Evolutionary conservation across 2,113 vertebrate genomes (phyloP).

Genomic region (Nipponia nippon): DNA sequence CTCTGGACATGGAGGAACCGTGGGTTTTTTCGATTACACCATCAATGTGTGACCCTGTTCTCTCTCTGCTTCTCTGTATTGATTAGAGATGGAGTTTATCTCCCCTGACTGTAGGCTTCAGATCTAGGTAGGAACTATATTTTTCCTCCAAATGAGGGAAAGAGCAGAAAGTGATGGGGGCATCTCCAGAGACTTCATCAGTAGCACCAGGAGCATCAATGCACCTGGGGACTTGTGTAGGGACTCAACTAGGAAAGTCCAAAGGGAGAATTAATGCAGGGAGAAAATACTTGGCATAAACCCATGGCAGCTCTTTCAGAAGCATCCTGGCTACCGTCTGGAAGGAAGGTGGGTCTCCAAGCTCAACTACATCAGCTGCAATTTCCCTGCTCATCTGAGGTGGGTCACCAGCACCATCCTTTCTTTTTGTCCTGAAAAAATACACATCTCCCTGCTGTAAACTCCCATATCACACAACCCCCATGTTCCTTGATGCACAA

Average conservation of each 20-base stretch:
- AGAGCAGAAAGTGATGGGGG: not conserved
- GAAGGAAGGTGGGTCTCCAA: not conserved
- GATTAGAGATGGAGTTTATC: not conserved
- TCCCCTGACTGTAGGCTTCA: not conserved
- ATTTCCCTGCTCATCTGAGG: not conserved
- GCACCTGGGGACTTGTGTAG: too few relatives aligned
- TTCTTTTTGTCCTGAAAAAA: not conserved
- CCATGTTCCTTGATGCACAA: not conserved
- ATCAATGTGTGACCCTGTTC: not conserved
- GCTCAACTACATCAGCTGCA: not conserved
- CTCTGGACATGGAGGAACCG: not conserved
- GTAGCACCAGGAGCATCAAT: rapidly evolving
- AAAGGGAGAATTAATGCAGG: not conserved
- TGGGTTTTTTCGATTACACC: not conserved
- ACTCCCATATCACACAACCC: not conserved
- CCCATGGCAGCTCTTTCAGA: not conserved
- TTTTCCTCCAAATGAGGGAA: not conserved
- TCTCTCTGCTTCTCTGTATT: not conserved
- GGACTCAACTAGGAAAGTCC: not conserved
- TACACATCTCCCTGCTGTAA: not conserved
- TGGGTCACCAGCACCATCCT: not conserved
- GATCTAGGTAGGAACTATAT: not conserved
- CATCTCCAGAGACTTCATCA: not conserved
- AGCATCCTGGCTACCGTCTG: not conserved
- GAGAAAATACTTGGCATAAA: not conserved